Base-by-base conservation (phyloP, 2,797 vertebrate genomes). In the Coranthus polyacanthus region DNA sequence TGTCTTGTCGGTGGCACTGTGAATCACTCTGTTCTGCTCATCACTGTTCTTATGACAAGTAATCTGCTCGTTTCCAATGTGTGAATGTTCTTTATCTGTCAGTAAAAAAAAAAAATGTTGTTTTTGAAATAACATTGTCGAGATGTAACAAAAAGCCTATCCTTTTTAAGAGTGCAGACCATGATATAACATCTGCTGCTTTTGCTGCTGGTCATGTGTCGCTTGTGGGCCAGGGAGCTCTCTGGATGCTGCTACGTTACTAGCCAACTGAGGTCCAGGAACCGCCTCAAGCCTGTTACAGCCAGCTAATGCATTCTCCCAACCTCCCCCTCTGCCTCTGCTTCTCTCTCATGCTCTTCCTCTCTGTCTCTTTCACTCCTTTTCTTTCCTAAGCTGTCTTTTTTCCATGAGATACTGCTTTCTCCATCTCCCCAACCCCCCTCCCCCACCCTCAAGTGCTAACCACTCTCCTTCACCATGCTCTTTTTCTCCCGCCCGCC, bases 281-380 rank as follows among this genome's bases (percentile, higher is more conserved):
- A 89, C 89, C 51, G 88, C 90, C 89, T 87, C 83, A 72, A 90
- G 88, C 87, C 88, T 91, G 89, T 91, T 87, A 87, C 77, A 92
- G 87, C 84, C 85, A 76, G 89, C 87, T 87, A 90, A 92, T 89
- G 88, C 86, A 85, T 84, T 88, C 85, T 78, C 87, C 61, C 79
- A 79, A 57, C 86, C 83, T 83, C 88, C 84, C 85, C 82, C 89
- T 78, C 72, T 46, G 43, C 72, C 64, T 68, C 59, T 74, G 72
- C 59, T 29, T 88, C 81, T 43, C 78, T 85, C 78, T 75, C 68
- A 16, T 75, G 79, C 88, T 88, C 82, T 83, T 82, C 72, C 84
- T 87, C 71, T 55, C 79, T 75, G 77, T 89, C 80, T 87, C 76
- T 85, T 67, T 75, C 79, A 51, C 74, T 75, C 69, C 45, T 57